A percentile compares a stretch with the other conserved stretches of the same genome.
Evolutionary conservation across 2,797 vertebrate genomes (phyloP).

Genomic region (Alauda arvensis): DNA sequence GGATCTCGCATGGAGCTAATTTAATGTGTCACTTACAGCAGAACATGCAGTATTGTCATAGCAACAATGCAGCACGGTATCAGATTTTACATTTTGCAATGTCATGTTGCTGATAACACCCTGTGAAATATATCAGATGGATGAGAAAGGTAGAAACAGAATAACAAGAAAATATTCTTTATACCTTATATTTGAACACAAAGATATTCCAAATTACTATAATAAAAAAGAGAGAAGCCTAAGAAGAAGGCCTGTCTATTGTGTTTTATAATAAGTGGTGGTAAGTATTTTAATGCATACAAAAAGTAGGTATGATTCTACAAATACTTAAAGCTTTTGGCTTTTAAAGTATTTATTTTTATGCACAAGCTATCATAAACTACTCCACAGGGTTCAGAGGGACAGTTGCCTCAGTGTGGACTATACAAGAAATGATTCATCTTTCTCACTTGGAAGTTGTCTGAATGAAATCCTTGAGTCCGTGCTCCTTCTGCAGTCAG

Average conservation of each 20-base stretch:
- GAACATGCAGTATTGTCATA: background rate
- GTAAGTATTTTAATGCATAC: background rate
- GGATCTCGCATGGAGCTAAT: background rate
- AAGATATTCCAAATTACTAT: background rate
- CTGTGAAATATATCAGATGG: background rate
- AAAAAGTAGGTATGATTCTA: background rate
- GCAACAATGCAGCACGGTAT: background rate
- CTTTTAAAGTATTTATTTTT: background rate
- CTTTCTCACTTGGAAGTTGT: background rate
- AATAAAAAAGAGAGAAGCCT: background rate
- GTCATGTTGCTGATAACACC: background rate
- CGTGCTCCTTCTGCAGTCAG: background rate
- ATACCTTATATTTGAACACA: background rate
- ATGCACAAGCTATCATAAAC: background rate
- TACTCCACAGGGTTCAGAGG: background rate
- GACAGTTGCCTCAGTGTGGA: background rate
- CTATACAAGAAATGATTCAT: background rate
- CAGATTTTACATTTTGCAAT: background rate
- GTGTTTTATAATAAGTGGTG: background rate
- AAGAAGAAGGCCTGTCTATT: background rate
- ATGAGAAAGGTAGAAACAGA: background rate
- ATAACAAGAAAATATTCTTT: background rate
- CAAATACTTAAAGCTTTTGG: background rate
- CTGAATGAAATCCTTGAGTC: background rate
- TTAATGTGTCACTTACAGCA: background rate